Base-by-base conservation (phyloP, 2,113 vertebrate genomes). In the Ctenodactylus gundi region DNA sequence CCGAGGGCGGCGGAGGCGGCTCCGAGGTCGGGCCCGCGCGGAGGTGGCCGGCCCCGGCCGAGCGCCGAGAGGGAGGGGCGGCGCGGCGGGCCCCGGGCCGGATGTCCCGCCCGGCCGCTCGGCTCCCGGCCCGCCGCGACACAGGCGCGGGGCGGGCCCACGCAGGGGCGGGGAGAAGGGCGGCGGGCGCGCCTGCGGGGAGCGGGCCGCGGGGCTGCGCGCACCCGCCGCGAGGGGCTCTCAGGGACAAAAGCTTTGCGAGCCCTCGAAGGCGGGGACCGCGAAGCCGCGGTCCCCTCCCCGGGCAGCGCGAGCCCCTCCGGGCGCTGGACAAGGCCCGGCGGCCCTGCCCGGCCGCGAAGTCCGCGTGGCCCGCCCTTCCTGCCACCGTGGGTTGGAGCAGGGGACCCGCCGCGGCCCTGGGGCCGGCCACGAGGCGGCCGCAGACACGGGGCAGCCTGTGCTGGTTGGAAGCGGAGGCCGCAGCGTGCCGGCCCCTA, bases 21-120 rank as follows among this genome's bases (percentile, higher is more conserved):
- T 60, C 21, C 3, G 15, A 75, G n/a, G n/a, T n/a, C n/a, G n/a
- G n/a, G n/a, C n/a, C n/a, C 34, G 39, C 39, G 75, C 3, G 7
- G 27, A 62, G 70, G 65, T 44, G 81, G 85, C 80, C 55, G 27
- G 85, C 55, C 70, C 58, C 78, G n/a, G 53, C 41, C 3, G 77
- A 41, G 86, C 55, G 14, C 44, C 3, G 62, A 57, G 60, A 84
- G 72, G 14, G 85, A 39, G 23, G 73, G 77, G 29, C 36, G 73
- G 94, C 17, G 81, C 85, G 20, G 96, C 27, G 21, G 85, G 77
- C 81, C 87, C 41, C 6, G 46, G 70, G 94, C 97, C 95, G 97
- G 95, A 97, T 97, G 93, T 97, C 97, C 97, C 95, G 97, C 97
- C 97, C 94, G 96, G 89, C 88, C 0, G 84, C 96, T 80, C 92